phyloP scores from a whole-genome alignment of 2,113 vertebrate species.

The Madoqua kirkii region DNA sequence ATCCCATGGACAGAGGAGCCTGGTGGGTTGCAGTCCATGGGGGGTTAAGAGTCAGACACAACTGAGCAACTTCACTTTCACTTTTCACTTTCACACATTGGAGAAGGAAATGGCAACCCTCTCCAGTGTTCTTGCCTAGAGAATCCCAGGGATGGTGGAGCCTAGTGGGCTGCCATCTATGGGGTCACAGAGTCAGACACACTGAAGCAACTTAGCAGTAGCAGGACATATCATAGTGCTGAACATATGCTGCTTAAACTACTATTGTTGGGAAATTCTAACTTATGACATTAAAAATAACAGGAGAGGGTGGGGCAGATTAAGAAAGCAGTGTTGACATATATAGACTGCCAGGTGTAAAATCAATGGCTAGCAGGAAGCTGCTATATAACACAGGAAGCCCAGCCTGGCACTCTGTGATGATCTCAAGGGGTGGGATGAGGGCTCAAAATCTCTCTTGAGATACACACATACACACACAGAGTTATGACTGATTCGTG shows the following conservation, averaged over 20 bases:
- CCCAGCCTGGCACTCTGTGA: background rate
- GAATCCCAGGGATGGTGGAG: too few relatives aligned
- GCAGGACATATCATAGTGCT: background rate
- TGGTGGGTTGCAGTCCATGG: too few relatives aligned
- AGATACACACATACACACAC: background rate
- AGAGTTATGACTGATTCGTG: background rate
- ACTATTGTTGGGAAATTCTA: background rate
- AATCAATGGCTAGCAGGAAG: background rate
- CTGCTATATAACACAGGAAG: background rate
- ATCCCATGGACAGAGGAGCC: too few relatives aligned
- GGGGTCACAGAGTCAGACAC: too few relatives aligned
- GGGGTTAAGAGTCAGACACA: too few relatives aligned
- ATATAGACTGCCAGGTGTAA: background rate
- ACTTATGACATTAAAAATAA: slow-evolving; percentile 14
- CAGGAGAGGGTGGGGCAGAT: background rate
- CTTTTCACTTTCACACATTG: too few relatives aligned
- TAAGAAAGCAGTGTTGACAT: background rate
- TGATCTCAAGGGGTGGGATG: background rate
- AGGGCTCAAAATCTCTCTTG: background rate
- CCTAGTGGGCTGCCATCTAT: too few relatives aligned
- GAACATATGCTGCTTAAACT: background rate
- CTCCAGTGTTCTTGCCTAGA: too few relatives aligned
- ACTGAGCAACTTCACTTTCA: too few relatives aligned
- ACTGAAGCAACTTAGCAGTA: too few relatives aligned
- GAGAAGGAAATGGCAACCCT: too few relatives aligned